Evolutionary conservation across 2,797 vertebrate genomes (phyloP), one percentile per base, ranked within the genome.

Genomic region (Phrynocephalus forsythii): DNA sequence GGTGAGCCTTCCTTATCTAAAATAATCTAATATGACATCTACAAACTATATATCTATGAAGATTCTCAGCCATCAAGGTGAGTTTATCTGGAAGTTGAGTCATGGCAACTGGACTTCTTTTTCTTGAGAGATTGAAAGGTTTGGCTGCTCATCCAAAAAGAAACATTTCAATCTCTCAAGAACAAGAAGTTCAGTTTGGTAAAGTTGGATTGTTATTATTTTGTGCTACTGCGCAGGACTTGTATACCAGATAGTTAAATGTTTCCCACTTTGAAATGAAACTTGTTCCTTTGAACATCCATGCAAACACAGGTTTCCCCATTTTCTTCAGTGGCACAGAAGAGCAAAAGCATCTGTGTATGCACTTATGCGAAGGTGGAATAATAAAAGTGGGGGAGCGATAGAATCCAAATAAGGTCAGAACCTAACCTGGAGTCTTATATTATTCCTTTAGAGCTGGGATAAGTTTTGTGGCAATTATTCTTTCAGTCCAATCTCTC

Each of bases 341-440:
- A 60, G 26, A 28, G 16, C 24, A 66, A 66, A 30, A 10, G 24
- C 5, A 50, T 33, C 5, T n/a, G 48, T 52, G 24, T 30, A 60
- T 20, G 6, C 16, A 50, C 15, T 16, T 5, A 15, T 13, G 26
- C 48, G 7, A 9, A 6, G 5, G 24, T 10, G 8, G 22, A 16
- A 63, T 28, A 8, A 44, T n/a, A 24, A 3, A n/a, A n/a, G 2
- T 9, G 3, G 20, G 6, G 67, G 6, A 3, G 1, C 5, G 6
- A 66, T 11, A 10, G 13, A 44, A 44, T 38, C 20, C 33, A 9
- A 18, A 33, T 76, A 10, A 24, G 8, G 20, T 44, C 33, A 7
- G 44, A 7, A 15, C 20, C 44, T 20, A 63, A 44, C 33, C 44
- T 38, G 33, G 44, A 44, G 6, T 20, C 1, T 15, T 75, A 6